Conservation (phyloP, 2,888 invertebrate species). For the Acleris holmiana region DNA sequence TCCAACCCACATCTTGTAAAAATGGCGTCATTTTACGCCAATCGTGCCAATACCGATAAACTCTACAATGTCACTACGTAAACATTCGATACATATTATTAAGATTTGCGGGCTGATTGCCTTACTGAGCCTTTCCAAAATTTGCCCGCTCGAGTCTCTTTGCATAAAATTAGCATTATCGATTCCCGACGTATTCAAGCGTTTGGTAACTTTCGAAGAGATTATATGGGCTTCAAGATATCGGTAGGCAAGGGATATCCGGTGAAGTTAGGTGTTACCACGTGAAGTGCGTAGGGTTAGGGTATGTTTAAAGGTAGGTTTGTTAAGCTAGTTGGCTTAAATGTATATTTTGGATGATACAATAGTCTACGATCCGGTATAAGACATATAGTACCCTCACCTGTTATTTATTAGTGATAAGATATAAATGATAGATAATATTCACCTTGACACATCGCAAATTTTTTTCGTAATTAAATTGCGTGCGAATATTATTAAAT, state of each 20-base stretch:
- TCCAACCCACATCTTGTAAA: neutral
- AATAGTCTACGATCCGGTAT: no score
- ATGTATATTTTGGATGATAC: no score
- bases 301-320: neutral
- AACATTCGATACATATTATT: slow-evolving; percentile 76
- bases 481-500: no score
- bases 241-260: slow-evolving; percentile 21
- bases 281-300: slow-evolving; percentile 19
- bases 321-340: no score
- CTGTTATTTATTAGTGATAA: no score
- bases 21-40: neutral
- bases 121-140: slow-evolving; percentile 54
- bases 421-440: no score
- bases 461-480: no score
- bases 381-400: no score
- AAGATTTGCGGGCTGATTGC: slow-evolving; percentile 55
- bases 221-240: slow-evolving; percentile 50
- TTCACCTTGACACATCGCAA: no score
- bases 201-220: slow-evolving; percentile 56
- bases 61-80: slow-evolving; percentile 48
- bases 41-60: slow-evolving; percentile 24
- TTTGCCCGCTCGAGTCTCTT: slow-evolving; percentile 72
- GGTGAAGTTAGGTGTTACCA: slow-evolving; percentile 2
- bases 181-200: slow-evolving; percentile 51
- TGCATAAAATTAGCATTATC: slow-evolving; percentile 82